phyloP scores from a whole-genome alignment of 2,113 vertebrate species.

The Oreotrochilus melanogaster region DNA sequence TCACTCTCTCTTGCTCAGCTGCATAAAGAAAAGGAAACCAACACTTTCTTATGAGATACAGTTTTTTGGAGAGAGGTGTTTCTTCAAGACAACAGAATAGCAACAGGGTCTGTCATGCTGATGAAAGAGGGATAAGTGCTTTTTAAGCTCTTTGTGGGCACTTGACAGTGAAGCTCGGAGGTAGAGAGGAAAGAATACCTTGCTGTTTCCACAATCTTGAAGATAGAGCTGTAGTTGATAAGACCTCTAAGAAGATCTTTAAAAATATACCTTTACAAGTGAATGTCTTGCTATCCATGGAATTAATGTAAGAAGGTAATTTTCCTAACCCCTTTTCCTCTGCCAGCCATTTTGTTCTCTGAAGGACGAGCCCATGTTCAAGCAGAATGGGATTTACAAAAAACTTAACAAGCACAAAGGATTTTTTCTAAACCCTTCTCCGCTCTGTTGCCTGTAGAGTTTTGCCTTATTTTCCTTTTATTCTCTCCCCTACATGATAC shows the following conservation, averaged over 20 bases:
- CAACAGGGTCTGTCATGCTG: not conserved
- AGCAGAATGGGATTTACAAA: constrained; percentile 34
- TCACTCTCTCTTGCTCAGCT: not conserved
- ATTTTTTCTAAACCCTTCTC: constrained; percentile 23
- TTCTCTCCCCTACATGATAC: not conserved
- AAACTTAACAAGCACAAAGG: constrained; percentile 39
- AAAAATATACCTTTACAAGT: constrained; percentile 35
- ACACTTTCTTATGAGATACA: not conserved
- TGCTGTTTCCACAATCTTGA: not conserved
- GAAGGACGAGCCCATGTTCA: not conserved
- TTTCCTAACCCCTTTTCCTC: constrained; percentile 4
- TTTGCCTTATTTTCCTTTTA: not conserved
- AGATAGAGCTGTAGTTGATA: constrained; percentile 35
- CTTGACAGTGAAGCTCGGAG: not conserved
- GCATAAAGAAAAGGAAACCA: not conserved
- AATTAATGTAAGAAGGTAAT: constrained; percentile 42
- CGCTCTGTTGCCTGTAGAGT: not conserved
- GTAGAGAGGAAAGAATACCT: not conserved
- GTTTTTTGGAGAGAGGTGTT: not conserved
- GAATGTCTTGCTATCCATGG: constrained; percentile 24
- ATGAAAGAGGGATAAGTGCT: not conserved
- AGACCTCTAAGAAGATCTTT: constrained; percentile 50
- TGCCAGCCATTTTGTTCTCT: not conserved
- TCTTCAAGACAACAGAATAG: not conserved
- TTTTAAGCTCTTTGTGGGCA: not conserved